Evolutionary conservation across 2,797 vertebrate species (phyloP), one percentile per base, ranked within the genome.

Genomic region (Ctenopoma multispine): DNA sequence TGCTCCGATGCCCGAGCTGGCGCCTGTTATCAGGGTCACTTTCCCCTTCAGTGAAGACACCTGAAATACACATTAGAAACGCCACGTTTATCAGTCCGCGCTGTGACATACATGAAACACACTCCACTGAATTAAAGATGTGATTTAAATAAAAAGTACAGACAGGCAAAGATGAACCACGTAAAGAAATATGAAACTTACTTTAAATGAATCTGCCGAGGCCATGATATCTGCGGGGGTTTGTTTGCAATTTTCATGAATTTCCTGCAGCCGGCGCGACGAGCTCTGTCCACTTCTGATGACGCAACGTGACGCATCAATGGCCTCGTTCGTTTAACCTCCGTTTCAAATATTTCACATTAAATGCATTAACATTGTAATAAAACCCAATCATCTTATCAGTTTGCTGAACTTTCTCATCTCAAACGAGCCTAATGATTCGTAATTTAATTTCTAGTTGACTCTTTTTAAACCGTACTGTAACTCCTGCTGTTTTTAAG

Each of bases 1-100:
- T 0, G 95, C 95, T 1, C 95, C 95, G 7, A 96, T 96, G 1
- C 95, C 95, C 0, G 95, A 96, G 80, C 95, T 96, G 61, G 95
- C 95, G 0, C 95, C 95, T 0, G 95, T 96, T 63, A 96, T 89
- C 44, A 96, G 86, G 8, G 88, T n/a, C 41, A 96, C 95, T 67
- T 95, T 96, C 13, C 89, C 93, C 57, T 64, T 89, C 62, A 96
- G 82, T 3, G 93, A 94, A 1, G 77, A 80, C 13, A 94, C 88
- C 95, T 96, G 1, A 69, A 67, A 41, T 4, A 65, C 7, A 63
- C 40, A 29, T 3, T 40, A 40, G 1, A 55, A 10, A 4, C 3
- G 34, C 1, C 0, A 20, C 2, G 21, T 29, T 20, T 10, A 1
- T 4, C 11, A 31, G 21, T 11, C 13, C 29, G 40, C 31, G 13